phyloP scores from a whole-genome alignment of 2,113 vertebrate species.

The Carassius gibelio region DNA sequence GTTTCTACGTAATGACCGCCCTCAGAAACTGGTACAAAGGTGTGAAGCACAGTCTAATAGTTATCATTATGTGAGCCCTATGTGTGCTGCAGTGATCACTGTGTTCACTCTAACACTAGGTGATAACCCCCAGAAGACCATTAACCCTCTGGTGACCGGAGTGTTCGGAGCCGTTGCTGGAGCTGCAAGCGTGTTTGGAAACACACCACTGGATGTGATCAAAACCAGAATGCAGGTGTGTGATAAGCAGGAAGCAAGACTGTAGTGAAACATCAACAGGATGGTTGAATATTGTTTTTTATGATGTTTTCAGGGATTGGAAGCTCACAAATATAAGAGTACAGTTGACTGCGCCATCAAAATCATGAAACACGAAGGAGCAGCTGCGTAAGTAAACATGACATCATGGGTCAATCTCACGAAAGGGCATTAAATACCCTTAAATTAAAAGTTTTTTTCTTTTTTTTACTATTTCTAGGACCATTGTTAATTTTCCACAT shows the following conservation, averaged over 20 bases:
- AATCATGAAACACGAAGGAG: conserved; percentile 92
- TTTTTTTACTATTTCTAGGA: too few relatives aligned
- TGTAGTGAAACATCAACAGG: neutral
- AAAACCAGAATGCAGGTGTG: conserved; percentile 97
- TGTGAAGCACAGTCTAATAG: conserved; percentile 51
- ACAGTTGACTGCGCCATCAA: conserved; percentile 89
- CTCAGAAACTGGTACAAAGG: conserved; percentile 98
- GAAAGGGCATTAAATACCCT: too few relatives aligned
- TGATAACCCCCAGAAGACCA: conserved; percentile 83
- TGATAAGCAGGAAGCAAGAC: neutral
- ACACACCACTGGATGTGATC: conserved; percentile 94
- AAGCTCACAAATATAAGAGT: conserved; percentile 93
- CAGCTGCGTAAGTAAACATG: conserved; percentile 82
- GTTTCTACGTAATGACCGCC: conserved; percentile 95
- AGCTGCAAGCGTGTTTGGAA: conserved; percentile 93
- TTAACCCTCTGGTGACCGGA: conserved; percentile 90
- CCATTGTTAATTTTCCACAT: too few relatives aligned
- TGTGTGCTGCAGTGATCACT: neutral
- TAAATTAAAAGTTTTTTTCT: too few relatives aligned
- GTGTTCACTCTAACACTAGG: conserved; percentile 69
- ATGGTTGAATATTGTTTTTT: neutral
- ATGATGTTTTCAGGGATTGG: conserved; percentile 81
- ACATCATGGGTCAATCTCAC: neutral
- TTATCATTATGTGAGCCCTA: neutral
- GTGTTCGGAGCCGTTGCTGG: conserved; percentile 88